Evolutionary conservation across 1,140 invertebrate genomes (phyloP), one percentile per base, ranked within the genome.

Genomic region (Acromyrmex charruanus): DNA sequence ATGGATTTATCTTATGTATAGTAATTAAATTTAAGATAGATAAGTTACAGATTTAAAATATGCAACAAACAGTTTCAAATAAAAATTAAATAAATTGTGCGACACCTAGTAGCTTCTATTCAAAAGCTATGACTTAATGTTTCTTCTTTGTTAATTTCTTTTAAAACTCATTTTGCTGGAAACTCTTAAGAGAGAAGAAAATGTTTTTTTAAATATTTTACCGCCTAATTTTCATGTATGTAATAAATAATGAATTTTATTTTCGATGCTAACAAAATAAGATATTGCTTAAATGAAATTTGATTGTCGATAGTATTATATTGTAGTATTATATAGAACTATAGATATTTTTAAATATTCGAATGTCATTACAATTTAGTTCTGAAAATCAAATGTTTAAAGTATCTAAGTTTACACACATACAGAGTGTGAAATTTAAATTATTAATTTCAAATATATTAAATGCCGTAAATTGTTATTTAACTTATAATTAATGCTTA

Each of bases 131-230:
- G 9, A 2, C 5, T 84, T 49, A 3, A 53, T 21, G 12, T 21
- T 74, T 87, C 44, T 12, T 10, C 21, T 55, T 28, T 28, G 66
- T 86, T 86, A 72, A 58, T 77, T 72, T 86, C n/a, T 71, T 49
- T 58, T 55, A 3, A 28, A 44, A 14, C 2, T 18, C 5, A 58
- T 51, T 79, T 65, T 55, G 35, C 39, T 44, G 21, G 16, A 59
- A 71, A 65, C n/a, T 49, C 16, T 58, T 79, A 44, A 10, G 16
- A 61, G 65, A 4, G 1, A 14, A 49, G 9, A 44, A 12, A 35
- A 35, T 25, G 7, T 28, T 44, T 71, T 58, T 63, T 87, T 87
- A 61, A 71, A 21, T 12, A 85, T 44, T 39, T 5, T 39, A 7
- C n/a, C 44, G 21, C 7, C 49, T 69, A 77, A 87, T 85, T 61